Conservation (phyloP, 1,140 invertebrate genomes). For the Ceratitis capitata region DNA sequence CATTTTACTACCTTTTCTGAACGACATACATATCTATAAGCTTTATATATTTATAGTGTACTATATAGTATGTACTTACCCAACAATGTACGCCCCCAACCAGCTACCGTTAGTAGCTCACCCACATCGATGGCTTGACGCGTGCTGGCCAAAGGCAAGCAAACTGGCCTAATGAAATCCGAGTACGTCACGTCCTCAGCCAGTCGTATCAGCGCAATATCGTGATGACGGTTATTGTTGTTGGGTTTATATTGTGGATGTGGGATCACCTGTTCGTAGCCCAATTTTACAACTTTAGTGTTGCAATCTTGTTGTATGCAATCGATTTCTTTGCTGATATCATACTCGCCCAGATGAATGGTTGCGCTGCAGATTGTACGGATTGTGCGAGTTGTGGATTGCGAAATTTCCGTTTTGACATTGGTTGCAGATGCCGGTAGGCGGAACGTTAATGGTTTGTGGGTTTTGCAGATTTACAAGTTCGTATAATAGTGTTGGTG, state of each 20-base stretch:
- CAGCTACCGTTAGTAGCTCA: constrained; percentile 70
- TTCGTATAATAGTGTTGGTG: background rate
- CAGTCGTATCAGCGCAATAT: constrained; percentile 81
- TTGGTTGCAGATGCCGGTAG: background rate
- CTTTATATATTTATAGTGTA: background rate
- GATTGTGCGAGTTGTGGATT: background rate
- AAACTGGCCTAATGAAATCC: constrained; percentile 79
- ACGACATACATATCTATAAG: background rate
- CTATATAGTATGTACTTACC: constrained; percentile 48
- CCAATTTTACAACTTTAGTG: constrained; percentile 53
- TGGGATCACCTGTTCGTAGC: constrained; percentile 57
- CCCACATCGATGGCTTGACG: constrained; percentile 55
- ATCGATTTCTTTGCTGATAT: constrained; percentile 68
- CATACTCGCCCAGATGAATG: constrained; percentile 73
- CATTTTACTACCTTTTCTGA: background rate
- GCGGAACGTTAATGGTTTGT: background rate
- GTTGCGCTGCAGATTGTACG: constrained; percentile 54
- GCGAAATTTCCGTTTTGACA: constrained; percentile 24
- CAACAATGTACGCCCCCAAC: constrained; percentile 75
- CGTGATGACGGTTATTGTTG: constrained; percentile 66
- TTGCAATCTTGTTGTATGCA: constrained; percentile 66
- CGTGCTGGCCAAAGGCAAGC: constrained; percentile 69
- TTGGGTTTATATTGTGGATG: constrained; percentile 61
- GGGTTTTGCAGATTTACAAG: background rate
- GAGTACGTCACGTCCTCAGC: constrained; percentile 77